phyloP scores from a whole-genome alignment of 2,888 invertebrate species.

The Lordiphosa fenestrarum region DNA sequence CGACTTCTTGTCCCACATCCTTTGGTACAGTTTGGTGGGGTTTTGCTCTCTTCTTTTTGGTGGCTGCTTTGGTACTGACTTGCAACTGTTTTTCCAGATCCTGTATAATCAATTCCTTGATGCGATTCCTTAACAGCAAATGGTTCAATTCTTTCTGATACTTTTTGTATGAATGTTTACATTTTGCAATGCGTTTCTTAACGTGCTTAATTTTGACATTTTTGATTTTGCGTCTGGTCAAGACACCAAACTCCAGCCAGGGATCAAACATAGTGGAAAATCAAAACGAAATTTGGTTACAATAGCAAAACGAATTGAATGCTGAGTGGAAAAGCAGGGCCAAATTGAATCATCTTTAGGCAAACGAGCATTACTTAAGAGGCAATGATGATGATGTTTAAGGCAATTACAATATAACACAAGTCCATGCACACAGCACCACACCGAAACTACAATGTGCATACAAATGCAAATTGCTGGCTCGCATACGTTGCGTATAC shows the following conservation, averaged over 20 bases:
- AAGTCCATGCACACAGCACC: slow-evolving; percentile 11
- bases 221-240: neutral
- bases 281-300: slow-evolving; percentile 15
- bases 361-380: neutral
- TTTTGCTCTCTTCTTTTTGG: neutral
- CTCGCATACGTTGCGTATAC: slow-evolving; percentile 71
- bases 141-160: neutral
- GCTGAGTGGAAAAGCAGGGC: slow-evolving; percentile 54
- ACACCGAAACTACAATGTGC: slow-evolving; percentile 60
- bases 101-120: slow-evolving; percentile 33
- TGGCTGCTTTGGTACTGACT: neutral
- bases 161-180: neutral
- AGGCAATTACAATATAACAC: slow-evolving; percentile 64
- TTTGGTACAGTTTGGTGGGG: too few relatives aligned
- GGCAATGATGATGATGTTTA: slow-evolving; percentile 66
- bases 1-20: too few relatives aligned
- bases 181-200: slow-evolving; percentile 12
- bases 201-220: neutral
- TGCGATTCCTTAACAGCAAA: slow-evolving; percentile 5
- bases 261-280: slow-evolving; percentile 23
- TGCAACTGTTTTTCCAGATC: slow-evolving; percentile 16
- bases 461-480: slow-evolving; percentile 71
- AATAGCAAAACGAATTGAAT: slow-evolving; percentile 15
- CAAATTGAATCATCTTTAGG: slow-evolving; percentile 48
- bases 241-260: slow-evolving; percentile 30